Evolutionary conservation across 2,113 vertebrate genomes (phyloP).

Genomic region (Calyptommatus sinebrachiatus): DNA sequence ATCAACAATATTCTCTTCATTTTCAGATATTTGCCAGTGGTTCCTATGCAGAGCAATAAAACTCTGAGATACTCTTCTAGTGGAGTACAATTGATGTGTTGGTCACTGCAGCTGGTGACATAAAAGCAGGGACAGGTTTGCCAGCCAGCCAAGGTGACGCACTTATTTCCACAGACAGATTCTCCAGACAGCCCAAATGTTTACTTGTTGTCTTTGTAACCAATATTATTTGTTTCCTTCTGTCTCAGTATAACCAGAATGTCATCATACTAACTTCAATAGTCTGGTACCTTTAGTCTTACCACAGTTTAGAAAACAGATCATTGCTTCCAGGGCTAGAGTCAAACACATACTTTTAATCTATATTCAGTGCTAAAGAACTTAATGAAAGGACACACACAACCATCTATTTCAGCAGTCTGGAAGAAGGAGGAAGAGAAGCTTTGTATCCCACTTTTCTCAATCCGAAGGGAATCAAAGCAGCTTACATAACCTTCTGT

Average conservation of each 20-base stretch:
- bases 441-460: no score
- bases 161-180: background rate
- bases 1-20: background rate
- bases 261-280: background rate
- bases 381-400: no score
- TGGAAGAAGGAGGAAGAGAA: no score
- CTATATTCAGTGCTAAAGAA: no score
- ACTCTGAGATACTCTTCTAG: background rate
- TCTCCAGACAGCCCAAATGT: conserved; percentile 1
- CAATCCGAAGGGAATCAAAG: no score
- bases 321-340: background rate
- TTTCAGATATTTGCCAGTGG: background rate
- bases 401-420: no score
- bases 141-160: background rate
- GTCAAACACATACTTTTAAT: background rate
- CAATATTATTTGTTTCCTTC: conserved; percentile 1
- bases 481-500: no score
- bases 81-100: background rate
- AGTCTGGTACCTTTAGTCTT: background rate
- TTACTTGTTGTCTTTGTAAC: background rate
- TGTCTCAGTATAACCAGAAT: conserved; percentile 1
- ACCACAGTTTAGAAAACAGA: background rate
- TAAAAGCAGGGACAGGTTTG: no score
- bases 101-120: background rate
- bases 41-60: background rate